Evolutionary conservation across 2,113 vertebrate genomes (phyloP).

Genomic region (Atherinomorus stipes): DNA sequence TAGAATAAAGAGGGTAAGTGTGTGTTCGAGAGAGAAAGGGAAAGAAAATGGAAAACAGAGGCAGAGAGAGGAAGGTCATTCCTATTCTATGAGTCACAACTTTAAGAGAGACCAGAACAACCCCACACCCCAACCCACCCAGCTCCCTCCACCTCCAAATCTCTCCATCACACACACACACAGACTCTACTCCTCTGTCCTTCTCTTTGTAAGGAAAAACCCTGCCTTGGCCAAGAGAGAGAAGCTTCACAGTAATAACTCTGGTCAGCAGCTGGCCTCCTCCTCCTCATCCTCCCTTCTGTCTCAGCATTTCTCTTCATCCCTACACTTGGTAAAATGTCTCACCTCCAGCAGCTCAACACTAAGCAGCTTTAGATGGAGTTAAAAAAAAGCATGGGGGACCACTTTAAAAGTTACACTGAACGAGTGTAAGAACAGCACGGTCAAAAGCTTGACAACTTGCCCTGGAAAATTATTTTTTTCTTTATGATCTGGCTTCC

Average conservation of each 20-base stretch:
- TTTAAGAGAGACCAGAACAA: constrained; percentile 72
- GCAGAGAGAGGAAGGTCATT: constrained; percentile 65
- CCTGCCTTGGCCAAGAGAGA: constrained; percentile 41
- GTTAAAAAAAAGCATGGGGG: neutral
- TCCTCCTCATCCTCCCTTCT: constrained; percentile 12
- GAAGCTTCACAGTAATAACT: constrained; percentile 49
- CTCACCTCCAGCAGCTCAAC: constrained; percentile 1
- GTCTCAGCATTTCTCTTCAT: constrained; percentile 15
- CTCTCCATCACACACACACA: constrained; percentile 46
- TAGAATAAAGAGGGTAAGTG: constrained; percentile 8
- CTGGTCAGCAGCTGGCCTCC: constrained; percentile 64
- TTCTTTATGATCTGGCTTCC: neutral
- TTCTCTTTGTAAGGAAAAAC: constrained; percentile 80
- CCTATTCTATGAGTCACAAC: constrained; percentile 76
- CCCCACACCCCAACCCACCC: constrained; percentile 7
- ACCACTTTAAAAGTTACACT: neutral
- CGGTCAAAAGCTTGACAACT: neutral
- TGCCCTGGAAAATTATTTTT: neutral
- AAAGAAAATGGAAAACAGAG: constrained; percentile 18
- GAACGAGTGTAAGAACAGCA: neutral
- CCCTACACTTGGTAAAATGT: neutral
- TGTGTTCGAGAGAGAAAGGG: neutral
- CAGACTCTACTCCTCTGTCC: constrained; percentile 39
- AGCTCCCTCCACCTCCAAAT: constrained; percentile 25
- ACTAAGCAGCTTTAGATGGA: neutral